Evolutionary conservation across 30 jellyfish, hydroid and myxozoan genomes (phyloP), one percentile per base, ranked within the genome.

Genomic region (Pseudorhiza aurosa): DNA sequence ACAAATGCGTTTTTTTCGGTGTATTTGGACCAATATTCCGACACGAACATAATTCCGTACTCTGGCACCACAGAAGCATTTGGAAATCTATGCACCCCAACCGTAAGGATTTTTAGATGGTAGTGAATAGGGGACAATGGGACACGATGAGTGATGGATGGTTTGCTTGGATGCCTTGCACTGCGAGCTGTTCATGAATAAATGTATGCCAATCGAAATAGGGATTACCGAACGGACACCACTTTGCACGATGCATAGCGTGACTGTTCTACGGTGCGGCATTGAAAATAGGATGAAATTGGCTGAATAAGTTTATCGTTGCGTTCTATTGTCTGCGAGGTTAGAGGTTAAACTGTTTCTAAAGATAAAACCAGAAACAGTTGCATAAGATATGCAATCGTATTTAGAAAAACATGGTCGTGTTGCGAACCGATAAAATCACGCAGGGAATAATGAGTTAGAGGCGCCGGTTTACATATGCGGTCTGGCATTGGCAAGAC

Each of bases 301-400:
- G 89, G 71, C 77, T 65, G 56, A 77, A 60, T 62, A 33, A 44
- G 43, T 4, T 60, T 43, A 60, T 70, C 89, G 36, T 35, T 43
- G 75, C 22, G 4, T 45, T 62, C 75, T 55, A 77, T 77, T 77
- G 68, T 77, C 53, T 42, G 40, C 36, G 51, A 62, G 89, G 89
- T 77, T 65, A 77, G 75, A 77, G 89, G 89, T 77, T 76, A 77
- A 64, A 36, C 8, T 55, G 65, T 5, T 42, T 81, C 74, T 39
- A 44, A 39, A 62, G 89, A 77, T 77, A 77, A 77, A 77, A 37
- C 89, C 89, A 77, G 89, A 77, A 77, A 77, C 89, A 62, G 89
- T 77, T 31, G 82, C 89, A 51, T 31, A 59, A 60, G 55, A 59
- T 45, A 47, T 62, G 65, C 89, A 24, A 50, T 50, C 60, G 76